A percentile compares a stretch with the other conserved stretches of the same genome.
These are phyloP conservation scores for Asteroscopus sphinx DNA, from an alignment of 2,888 invertebrate species.

Conservation along the genomic window DNA sequence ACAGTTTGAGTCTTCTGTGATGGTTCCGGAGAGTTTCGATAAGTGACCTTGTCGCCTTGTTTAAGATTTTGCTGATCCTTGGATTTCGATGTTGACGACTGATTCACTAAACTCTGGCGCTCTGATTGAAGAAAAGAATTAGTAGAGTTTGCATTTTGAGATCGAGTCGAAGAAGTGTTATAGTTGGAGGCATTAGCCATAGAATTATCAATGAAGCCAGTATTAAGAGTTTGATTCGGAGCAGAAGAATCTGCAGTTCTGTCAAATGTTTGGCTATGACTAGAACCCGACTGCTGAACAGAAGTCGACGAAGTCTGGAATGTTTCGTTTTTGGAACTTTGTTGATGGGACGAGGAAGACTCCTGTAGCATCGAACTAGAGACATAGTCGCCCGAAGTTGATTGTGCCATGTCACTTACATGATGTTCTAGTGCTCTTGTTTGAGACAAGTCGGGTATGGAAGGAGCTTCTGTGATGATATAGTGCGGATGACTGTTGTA, in stretches of 20 bases:
- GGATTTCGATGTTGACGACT: slow-evolving; percentile 58
- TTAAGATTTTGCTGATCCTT: slow-evolving; percentile 70
- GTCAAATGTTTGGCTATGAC: slow-evolving; percentile 80
- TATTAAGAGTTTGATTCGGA: slow-evolving; percentile 81
- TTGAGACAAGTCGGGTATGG: slow-evolving; percentile 85
- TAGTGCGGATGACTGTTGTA: slow-evolving; percentile 88
- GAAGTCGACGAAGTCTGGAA: slow-evolving; percentile 83
- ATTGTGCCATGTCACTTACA: slow-evolving; percentile 84
- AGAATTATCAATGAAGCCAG: slow-evolving; percentile 82
- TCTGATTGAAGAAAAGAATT: slow-evolving; percentile 84
- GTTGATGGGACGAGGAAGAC: slow-evolving; percentile 81
- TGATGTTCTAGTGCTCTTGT: slow-evolving; percentile 76
- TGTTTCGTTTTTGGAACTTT: slow-evolving; percentile 82
- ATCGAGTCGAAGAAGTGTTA: slow-evolving; percentile 71
- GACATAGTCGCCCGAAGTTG: slow-evolving; percentile 82
- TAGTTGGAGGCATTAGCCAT: slow-evolving; percentile 65
- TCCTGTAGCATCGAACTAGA: slow-evolving; percentile 79
- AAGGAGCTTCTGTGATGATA: slow-evolving; percentile 88
- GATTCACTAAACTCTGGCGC: slow-evolving; percentile 77
- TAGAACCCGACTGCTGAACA: slow-evolving; percentile 79
- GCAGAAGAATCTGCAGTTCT: slow-evolving; percentile 77
- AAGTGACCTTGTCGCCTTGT: slow-evolving; percentile 74
- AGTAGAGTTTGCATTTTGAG: slow-evolving; percentile 79
- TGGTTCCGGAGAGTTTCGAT: slow-evolving; percentile 71
- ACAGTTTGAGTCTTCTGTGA: slow-evolving; percentile 71